A percentile compares a stretch with the other conserved stretches of the same genome.
phyloP scores from a whole-genome alignment of 2,797 vertebrate species.

The Sylvilagus floridanus region DNA sequence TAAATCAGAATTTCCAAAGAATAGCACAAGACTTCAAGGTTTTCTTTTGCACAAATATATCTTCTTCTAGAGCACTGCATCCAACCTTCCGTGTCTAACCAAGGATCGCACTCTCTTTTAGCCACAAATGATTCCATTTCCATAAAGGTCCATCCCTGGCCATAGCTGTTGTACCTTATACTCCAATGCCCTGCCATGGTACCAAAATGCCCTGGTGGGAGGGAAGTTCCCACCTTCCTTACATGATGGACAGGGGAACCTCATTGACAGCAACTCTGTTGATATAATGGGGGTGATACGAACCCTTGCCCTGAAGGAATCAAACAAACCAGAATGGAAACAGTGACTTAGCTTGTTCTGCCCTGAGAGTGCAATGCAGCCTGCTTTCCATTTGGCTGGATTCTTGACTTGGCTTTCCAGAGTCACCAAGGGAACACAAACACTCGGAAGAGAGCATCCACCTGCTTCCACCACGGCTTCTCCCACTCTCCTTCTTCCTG shows the following conservation, averaged over 20 bases:
- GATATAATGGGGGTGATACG: neutral
- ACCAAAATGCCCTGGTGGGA: too few species aligned
- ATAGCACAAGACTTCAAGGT: neutral
- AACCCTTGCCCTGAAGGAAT: neutral
- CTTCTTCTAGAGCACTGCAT: neutral
- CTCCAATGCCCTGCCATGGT: neutral
- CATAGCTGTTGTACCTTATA: too few species aligned
- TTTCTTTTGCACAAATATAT: neutral
- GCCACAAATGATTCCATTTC: neutral
- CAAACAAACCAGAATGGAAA: neutral
- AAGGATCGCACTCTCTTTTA: neutral
- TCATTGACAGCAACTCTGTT: neutral
- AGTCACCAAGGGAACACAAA: neutral
- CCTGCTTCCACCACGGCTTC: neutral
- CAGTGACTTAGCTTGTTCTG: neutral
- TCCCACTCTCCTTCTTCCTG: neutral
- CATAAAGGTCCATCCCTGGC: neutral
- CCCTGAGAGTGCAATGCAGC: neutral
- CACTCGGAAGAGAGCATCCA: neutral
- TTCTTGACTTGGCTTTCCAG: neutral
- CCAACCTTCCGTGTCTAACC: neutral
- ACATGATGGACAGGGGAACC: neutral
- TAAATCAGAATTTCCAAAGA: neutral
- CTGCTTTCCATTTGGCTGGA: neutral
- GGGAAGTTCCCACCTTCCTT: accelerated